Evolutionary conservation across 2,888 invertebrate genomes (phyloP), one percentile per base, ranked within the genome.

Genomic region (Papilio protenor): DNA sequence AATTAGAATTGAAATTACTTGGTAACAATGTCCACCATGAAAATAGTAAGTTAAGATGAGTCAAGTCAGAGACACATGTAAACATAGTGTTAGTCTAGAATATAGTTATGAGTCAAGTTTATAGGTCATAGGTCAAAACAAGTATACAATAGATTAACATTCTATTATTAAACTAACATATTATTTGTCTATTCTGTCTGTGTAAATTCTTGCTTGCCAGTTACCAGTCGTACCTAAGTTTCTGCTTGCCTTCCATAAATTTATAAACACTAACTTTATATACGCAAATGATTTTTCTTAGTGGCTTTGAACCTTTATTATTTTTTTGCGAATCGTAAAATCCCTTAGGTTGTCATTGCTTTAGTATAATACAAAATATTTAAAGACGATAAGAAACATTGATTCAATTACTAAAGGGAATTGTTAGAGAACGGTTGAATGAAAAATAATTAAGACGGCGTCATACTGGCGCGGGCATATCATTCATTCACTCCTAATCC

Each of bases 401-500:
- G 33, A 73, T 74, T 61, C 61, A 61, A 61, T 74, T 75, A 69
- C 52, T 52, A 74, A 33, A 49, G 11, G 73, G 52, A 64, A 72
- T 57, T 72, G 75, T 57, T 57, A 47, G 16, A 55, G 23, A 72
- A 55, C 52, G 78, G 69, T 59, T 73, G 69, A 79, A 70, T 61
- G 73, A 66, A 55, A 73, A 79, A 59, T 76, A 79, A 79, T 79
- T 70, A 79, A 79, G 57, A 73, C 57, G 64, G 66, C 52, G 75
- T 72, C 72, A 55, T 75, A 82, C 82, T 81, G 75, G 82, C 81
- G 82, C 80, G 49, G 47, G 80, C 82, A 78, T 83, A 80, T 80
- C 84, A 83, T 82, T 83, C 80, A 81, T 81, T 80, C 82, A 81
- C 80, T 86, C 84, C 87, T 90, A 89, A 90, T 87, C 85, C 84